phyloP scores from a whole-genome alignment of 1,140 invertebrate species.

The Harpegnathos saltator region DNA sequence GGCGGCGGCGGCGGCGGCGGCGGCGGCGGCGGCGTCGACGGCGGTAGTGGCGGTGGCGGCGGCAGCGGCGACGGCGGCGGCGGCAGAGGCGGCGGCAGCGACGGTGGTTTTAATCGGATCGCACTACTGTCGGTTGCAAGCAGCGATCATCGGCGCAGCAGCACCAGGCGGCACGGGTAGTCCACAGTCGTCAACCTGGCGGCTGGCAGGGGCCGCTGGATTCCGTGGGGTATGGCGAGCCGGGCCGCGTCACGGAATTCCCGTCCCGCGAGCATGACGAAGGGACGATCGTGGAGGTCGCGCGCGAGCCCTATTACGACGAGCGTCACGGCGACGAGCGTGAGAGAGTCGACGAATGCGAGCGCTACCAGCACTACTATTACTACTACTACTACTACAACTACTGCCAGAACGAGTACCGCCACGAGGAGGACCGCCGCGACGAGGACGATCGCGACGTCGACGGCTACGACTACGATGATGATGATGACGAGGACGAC shows the following conservation, averaged over 20 bases:
- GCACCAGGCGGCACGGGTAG: constrained; percentile 12
- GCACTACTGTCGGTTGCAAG: constrained; percentile 34
- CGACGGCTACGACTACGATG: not conserved
- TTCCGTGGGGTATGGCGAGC: constrained; percentile 65
- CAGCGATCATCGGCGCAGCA: constrained; percentile 42
- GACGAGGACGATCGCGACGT: constrained; percentile 35
- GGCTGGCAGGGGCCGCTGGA: constrained; percentile 71
- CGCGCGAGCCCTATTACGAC: constrained; percentile 47
- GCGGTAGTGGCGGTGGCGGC: not conserved
- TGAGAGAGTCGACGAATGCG: constrained; percentile 41
- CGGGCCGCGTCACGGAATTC: constrained; percentile 37
- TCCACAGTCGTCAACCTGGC: constrained; percentile 71
- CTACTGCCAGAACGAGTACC: constrained; percentile 32
- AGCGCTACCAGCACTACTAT: constrained; percentile 34
- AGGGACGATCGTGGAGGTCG: constrained; percentile 59
- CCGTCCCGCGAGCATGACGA: constrained; percentile 62
- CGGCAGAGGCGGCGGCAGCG: not conserved
- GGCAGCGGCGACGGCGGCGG: constrained; percentile 6
- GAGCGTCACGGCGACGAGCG: constrained; percentile 48
- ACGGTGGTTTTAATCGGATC: constrained; percentile 18
- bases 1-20: no score
- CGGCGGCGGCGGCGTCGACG: no score
- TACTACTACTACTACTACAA: not conserved
- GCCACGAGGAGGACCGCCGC: constrained; percentile 27
- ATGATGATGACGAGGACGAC: constrained; percentile 16